Evolutionary conservation across 2,888 invertebrate species (phyloP).

Genomic region (Dromius quadrimaculatus): DNA sequence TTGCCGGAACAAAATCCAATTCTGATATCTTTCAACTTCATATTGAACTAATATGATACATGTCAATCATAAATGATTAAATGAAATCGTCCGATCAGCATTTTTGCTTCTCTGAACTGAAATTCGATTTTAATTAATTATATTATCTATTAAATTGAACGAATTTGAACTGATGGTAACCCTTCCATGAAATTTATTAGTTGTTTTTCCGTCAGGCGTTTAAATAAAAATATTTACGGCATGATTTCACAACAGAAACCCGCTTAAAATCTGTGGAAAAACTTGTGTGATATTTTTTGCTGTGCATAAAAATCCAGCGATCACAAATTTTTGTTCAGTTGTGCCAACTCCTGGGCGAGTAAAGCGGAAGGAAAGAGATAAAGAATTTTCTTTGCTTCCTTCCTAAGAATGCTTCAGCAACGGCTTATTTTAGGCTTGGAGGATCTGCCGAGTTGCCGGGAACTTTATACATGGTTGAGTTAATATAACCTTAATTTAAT

Average conservation of each 20-base stretch:
- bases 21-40: constrained; percentile 31
- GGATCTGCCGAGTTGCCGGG: constrained; percentile 4
- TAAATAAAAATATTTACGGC: constrained; percentile 32
- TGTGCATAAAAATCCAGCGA: constrained; percentile 24
- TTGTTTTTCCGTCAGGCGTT: background rate
- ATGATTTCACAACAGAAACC: constrained; percentile 17
- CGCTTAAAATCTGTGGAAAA: constrained; percentile 24
- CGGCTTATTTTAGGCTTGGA: background rate
- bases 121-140: no score
- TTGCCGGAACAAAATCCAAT: constrained; percentile 26
- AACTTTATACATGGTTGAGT: constrained; percentile 5
- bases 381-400: constrained; percentile 46
- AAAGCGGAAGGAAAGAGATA: constrained; percentile 47
- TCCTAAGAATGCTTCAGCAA: constrained; percentile 32
- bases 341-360: constrained; percentile 36
- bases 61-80: constrained; percentile 15
- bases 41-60: constrained; percentile 19
- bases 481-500: constrained; percentile 25
- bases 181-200: background rate
- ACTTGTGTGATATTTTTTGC: constrained; percentile 31
- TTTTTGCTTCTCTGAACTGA: no score
- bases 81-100: background rate
- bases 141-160: background rate
- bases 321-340: constrained; percentile 41
- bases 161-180: background rate